Conservation (phyloP, 2,797 vertebrate species). For the Phaenicophaeus curvirostris region DNA sequence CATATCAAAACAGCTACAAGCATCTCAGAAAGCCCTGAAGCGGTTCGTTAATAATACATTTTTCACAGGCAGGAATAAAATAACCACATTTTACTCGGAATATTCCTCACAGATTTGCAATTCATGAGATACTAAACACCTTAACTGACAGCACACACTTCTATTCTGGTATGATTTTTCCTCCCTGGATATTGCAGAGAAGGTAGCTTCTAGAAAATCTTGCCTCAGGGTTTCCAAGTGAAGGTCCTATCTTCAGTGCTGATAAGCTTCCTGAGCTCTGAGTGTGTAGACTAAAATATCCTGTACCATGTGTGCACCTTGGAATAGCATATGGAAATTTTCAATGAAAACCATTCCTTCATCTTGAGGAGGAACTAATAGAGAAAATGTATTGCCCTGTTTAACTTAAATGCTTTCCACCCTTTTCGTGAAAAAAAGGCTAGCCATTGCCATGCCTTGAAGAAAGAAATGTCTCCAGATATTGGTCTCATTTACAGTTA, state of each 20-base stretch:
- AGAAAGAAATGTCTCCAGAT: not conserved
- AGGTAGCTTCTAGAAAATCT: not conserved
- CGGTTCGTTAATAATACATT: not conserved
- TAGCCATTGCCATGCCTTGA: not conserved
- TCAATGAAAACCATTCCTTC: not conserved
- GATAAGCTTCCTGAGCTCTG: not conserved
- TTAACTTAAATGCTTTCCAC: not conserved
- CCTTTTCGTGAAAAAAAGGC: not conserved
- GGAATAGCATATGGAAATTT: not conserved
- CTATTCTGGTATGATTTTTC: not conserved
- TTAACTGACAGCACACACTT: not conserved
- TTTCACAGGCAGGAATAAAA: not conserved
- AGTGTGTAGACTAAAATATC: not conserved
- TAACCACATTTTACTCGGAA: not conserved
- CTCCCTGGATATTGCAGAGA: not conserved
- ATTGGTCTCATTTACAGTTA: not conserved
- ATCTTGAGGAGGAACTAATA: not conserved
- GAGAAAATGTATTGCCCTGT: not conserved
- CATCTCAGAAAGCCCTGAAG: not conserved
- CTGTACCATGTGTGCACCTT: not conserved
- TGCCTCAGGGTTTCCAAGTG: not conserved
- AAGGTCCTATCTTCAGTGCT: not conserved
- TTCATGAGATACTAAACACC: not conserved
- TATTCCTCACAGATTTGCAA: not conserved
- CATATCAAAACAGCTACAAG: not conserved